Conservation (phyloP, 2,797 vertebrate species). For the Artibeus jamaicensis region DNA sequence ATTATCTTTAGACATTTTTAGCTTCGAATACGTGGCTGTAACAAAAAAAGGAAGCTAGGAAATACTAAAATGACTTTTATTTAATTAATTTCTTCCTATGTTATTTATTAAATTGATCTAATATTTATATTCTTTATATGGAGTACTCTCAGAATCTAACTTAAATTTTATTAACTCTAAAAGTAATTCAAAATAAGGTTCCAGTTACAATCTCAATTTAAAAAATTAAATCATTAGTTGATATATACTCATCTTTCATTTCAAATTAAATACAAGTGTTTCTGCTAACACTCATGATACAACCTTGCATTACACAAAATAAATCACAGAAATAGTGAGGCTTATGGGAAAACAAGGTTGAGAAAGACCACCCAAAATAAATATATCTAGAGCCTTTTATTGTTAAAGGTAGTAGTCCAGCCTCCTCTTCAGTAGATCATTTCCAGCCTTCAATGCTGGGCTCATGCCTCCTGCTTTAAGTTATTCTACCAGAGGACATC, state of each 20-base stretch:
- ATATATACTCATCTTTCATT: not conserved
- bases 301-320: not conserved
- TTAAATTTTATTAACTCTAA: not conserved
- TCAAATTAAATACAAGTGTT: slow-evolving; percentile 15
- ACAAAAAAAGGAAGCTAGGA: not conserved
- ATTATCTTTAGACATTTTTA: not conserved
- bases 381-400: not conserved
- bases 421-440: not conserved
- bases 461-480: not conserved
- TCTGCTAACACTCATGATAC: not conserved
- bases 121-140: not conserved
- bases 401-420: not conserved
- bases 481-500: not conserved
- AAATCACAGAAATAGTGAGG: not conserved
- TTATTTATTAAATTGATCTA: not conserved
- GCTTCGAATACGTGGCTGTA: not conserved
- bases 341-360: not conserved
- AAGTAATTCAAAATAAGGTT: not conserved
- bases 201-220: not conserved
- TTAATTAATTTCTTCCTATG: not conserved
- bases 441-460: not conserved
- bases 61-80: not conserved
- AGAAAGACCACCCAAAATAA: not conserved
- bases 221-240: not conserved
- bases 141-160: not conserved